These are phyloP conservation scores for Disparrhopalites patrizii DNA, from an alignment of 2,888 invertebrate species.

Conservation along the genomic window DNA sequence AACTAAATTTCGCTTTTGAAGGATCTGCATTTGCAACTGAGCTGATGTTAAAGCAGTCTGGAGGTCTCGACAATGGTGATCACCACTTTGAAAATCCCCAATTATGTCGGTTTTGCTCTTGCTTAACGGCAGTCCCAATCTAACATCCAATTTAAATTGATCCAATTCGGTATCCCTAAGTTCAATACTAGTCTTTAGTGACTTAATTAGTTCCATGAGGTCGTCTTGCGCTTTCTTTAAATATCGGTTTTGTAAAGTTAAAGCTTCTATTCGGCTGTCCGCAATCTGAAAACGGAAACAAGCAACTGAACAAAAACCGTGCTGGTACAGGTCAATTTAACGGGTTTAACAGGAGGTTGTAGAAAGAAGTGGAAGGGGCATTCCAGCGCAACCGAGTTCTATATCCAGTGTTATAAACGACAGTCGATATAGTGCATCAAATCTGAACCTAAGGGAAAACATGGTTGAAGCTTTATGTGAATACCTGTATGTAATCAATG, in stretches of 20 bases:
- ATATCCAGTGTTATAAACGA: no score
- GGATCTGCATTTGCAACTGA: conserved; percentile 41
- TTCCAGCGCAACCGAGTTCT: no score
- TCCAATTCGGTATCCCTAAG: conserved; percentile 42
- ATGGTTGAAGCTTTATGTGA: no score
- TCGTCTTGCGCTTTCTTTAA: conserved; percentile 38
- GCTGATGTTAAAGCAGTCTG: conserved; percentile 38
- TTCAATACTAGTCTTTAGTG: conserved; percentile 36
- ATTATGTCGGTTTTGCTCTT: conserved; percentile 12
- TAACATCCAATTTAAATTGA: conserved; percentile 36
- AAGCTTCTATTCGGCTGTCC: conserved; percentile 45
- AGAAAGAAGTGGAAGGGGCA: no score
- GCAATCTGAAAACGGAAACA: conserved; percentile 32
- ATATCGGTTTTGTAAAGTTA: conserved; percentile 41
- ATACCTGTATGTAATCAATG: conserved; percentile 45
- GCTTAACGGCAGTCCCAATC: conserved; percentile 26
- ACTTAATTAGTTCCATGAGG: conserved; percentile 30
- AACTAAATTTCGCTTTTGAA: conserved; percentile 44
- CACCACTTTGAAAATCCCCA: conserved; percentile 22
- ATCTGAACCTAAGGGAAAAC: no score
- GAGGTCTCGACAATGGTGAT: conserved; percentile 19
- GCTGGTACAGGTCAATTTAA: no score
- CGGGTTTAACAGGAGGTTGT: no score
- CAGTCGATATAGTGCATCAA: no score
- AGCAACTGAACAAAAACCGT: no score